These are phyloP conservation scores for Cichlasoma orientale DNA, from an alignment of 2,797 vertebrate species.

Conservation along the genomic window DNA sequence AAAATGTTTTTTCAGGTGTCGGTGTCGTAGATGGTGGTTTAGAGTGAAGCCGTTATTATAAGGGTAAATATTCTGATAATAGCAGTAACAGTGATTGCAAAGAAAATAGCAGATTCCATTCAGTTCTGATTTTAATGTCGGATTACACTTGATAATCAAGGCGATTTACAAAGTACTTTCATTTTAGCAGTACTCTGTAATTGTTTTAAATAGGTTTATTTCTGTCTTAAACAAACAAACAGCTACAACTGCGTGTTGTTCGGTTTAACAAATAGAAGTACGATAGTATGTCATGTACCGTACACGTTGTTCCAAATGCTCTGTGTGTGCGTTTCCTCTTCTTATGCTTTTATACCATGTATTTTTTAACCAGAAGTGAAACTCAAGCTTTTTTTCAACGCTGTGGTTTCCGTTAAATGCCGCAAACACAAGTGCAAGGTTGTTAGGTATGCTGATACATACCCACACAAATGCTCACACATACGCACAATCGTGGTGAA, in stretches of 20 bases:
- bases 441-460: background rate
- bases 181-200: too few relatives aligned
- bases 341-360: constrained; percentile 27
- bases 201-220: background rate
- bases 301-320: background rate
- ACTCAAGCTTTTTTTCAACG: background rate
- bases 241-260: background rate
- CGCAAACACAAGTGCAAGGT: background rate
- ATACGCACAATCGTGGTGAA: background rate
- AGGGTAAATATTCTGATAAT: background rate
- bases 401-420: constrained; percentile 10
- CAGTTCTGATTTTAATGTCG: background rate
- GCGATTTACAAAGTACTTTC: background rate
- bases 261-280: background rate
- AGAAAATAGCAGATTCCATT: background rate
- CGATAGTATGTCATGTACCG: background rate
- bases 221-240: background rate
- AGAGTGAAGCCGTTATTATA: background rate
- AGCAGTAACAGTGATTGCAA: background rate
- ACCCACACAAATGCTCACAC: background rate
- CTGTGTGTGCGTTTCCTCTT: background rate
- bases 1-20: background rate
- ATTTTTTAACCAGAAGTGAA: constrained; percentile 43
- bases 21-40: background rate
- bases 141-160: background rate